Evolutionary conservation across 1,140 invertebrate species (phyloP).

Genomic region (Pogonomyrmex barbatus): DNA sequence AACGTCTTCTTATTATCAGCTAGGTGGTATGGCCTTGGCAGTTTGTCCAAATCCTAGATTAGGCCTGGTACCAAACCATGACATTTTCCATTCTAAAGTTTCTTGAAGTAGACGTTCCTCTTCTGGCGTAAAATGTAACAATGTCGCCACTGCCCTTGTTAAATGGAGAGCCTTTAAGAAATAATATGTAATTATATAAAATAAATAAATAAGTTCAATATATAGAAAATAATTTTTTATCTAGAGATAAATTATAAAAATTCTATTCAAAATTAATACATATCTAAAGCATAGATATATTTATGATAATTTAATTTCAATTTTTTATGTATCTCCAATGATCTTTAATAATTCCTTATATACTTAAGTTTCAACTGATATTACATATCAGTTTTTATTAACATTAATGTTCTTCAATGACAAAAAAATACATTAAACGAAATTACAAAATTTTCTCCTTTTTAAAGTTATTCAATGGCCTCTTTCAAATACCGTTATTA

Average conservation of each 20-base stretch:
- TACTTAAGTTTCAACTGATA: no score
- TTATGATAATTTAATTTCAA: not conserved
- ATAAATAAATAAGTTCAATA: slow-evolving; percentile 26
- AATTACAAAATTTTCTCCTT: no score
- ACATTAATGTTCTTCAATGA: no score
- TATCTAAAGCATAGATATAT: not conserved
- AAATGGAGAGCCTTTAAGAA: slow-evolving; percentile 92
- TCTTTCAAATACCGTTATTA: no score
- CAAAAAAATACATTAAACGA: no score
- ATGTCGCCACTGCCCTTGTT: slow-evolving; percentile 93
- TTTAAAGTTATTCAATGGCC: no score
- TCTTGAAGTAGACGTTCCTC: slow-evolving; percentile 95
- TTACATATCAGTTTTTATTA: no score
- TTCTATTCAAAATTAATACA: not conserved
- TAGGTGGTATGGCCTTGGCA: slow-evolving; percentile 87
- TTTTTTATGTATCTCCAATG: no score
- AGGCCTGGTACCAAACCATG: slow-evolving; percentile 92
- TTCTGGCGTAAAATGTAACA: slow-evolving; percentile 93
- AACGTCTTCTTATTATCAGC: slow-evolving; percentile 81
- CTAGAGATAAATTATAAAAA: not conserved
- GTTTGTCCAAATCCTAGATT: slow-evolving; percentile 87
- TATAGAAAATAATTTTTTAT: not conserved
- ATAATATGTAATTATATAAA: slow-evolving; percentile 1
- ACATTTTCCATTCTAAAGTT: slow-evolving; percentile 95
- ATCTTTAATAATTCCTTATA: no score